Evolutionary conservation across 1,140 invertebrate species (phyloP).

Genomic region (Thalassaphorura encarpata): DNA sequence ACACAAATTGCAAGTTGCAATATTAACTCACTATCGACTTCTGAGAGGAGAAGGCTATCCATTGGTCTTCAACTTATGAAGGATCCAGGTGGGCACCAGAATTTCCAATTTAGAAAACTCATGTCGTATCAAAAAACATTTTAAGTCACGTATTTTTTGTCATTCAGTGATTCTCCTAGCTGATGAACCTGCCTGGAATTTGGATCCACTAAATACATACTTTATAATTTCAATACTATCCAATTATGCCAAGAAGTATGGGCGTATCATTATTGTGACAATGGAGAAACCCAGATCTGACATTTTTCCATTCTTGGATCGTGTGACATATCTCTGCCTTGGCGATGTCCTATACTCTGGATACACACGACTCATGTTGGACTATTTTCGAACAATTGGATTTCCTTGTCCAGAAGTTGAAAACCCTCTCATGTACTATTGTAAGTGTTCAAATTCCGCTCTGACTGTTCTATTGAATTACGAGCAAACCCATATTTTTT

Average conservation of each 20-base stretch:
- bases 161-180: slow-evolving; percentile 72
- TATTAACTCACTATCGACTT: slow-evolving; percentile 34
- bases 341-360: slow-evolving; percentile 86
- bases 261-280: slow-evolving; percentile 74
- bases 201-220: slow-evolving; percentile 84
- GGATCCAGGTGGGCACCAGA: slow-evolving; percentile 62
- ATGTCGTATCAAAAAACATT: not conserved
- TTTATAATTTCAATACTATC: slow-evolving; percentile 83
- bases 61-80: slow-evolving; percentile 79
- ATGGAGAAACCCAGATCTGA: slow-evolving; percentile 89
- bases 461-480: not conserved
- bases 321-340: slow-evolving; percentile 70
- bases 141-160: not conserved
- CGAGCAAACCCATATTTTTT: not conserved
- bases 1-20: slow-evolving; percentile 34
- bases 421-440: slow-evolving; percentile 87
- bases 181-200: slow-evolving; percentile 81
- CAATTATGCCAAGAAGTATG: slow-evolving; percentile 81
- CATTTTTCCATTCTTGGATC: slow-evolving; percentile 81
- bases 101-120: not conserved
- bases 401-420: slow-evolving; percentile 86
- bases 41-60: slow-evolving; percentile 71
- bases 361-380: slow-evolving; percentile 74
- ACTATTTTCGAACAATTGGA: slow-evolving; percentile 82
- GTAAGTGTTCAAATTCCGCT: slow-evolving; percentile 46